phyloP scores from a whole-genome alignment of 2,888 invertebrate genomes.

The Ganaspis brasiliensis region DNA sequence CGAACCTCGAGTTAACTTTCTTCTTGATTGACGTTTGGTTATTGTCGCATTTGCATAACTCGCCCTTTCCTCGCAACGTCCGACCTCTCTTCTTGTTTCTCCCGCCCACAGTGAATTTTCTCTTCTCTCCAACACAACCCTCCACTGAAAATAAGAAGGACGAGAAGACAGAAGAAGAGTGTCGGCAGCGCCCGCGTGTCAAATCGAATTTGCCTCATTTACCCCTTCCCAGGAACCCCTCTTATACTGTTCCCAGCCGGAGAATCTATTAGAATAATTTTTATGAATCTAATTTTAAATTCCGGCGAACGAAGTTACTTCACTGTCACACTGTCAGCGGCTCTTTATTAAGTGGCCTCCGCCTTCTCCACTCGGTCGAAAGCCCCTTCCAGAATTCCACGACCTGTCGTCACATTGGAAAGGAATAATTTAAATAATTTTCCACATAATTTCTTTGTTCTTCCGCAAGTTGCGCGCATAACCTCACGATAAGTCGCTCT shows the following conservation, averaged over 20 bases:
- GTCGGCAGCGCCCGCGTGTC: conserved; percentile 71
- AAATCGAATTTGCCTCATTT: conserved; percentile 80
- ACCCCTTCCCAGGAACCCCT: conserved; percentile 46
- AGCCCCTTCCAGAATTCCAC: conserved; percentile 24
- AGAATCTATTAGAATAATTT: conserved; percentile 81
- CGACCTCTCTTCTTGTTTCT: conserved; percentile 54
- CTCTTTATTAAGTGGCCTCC: conserved; percentile 77
- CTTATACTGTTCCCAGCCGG: conserved; percentile 64
- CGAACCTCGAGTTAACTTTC: conserved; percentile 72
- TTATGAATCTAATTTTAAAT: conserved; percentile 80
- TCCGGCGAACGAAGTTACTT: conserved; percentile 78
- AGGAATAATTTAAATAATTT: conserved; percentile 43
- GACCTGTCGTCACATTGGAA: conserved; percentile 28
- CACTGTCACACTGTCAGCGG: conserved; percentile 77
- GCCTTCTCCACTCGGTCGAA: conserved; percentile 31
- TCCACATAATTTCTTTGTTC: conserved; percentile 43
- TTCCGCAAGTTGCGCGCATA: conserved; percentile 11
- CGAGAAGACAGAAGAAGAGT: conserved; percentile 53
- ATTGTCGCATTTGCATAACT: conserved; percentile 79
- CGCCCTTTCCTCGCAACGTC: conserved; percentile 62
- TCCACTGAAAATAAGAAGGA: conserved; percentile 58
- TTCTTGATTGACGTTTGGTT: conserved; percentile 79
- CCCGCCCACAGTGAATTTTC: conserved; percentile 38
- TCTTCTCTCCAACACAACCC: conserved; percentile 57
- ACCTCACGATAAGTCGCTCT: conserved; percentile 12